Conservation (phyloP, 2,888 invertebrate genomes). For the Aphrophora alni region DNA sequence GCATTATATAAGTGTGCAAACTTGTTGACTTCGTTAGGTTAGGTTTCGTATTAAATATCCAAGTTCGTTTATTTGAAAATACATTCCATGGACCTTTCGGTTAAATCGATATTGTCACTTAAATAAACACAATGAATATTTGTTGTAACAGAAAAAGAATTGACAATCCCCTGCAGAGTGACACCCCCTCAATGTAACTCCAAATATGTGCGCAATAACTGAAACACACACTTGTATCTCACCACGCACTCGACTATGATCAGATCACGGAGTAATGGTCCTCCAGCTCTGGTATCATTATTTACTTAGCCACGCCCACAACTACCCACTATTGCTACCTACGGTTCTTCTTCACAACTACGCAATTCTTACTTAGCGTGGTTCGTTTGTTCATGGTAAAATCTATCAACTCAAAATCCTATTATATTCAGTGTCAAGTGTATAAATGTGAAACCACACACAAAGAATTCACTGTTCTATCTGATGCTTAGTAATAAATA, state of each 20-base stretch:
- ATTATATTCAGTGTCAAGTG: neutral
- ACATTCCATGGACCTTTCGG: no score
- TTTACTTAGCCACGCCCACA: neutral
- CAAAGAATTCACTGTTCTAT: neutral
- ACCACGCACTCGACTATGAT: neutral
- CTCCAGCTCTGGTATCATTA: neutral
- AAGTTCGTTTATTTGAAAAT: no score
- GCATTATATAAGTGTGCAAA: no score
- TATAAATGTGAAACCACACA: neutral
- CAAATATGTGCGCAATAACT: neutral
- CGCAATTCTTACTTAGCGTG: neutral
- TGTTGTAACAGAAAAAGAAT: no score
- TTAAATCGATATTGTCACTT: no score
- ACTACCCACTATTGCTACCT: neutral
- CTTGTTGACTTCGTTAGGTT: no score
- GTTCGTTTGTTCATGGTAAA: neutral
- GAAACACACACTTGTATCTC: no score
- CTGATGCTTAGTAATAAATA: neutral
- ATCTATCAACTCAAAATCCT: neutral
- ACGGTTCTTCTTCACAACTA: neutral
- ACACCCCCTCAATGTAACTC: neutral
- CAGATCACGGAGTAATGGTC: neutral
- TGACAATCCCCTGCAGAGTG: no score
- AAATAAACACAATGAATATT: no score
- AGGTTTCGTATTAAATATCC: no score